Conservation (phyloP, 2,797 vertebrate genomes). For the Onychomys arenicola region DNA sequence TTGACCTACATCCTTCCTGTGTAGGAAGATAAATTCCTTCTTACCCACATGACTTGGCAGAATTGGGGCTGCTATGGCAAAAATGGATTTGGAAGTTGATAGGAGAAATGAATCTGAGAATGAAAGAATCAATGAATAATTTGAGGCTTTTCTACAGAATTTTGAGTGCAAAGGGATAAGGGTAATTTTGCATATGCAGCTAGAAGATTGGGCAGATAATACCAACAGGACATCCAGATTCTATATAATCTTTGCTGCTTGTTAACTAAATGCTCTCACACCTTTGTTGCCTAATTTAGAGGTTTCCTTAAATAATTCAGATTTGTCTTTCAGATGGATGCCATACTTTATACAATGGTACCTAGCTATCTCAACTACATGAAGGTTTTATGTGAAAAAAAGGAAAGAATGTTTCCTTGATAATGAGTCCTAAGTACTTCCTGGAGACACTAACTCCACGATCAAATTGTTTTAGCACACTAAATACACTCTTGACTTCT, state of each 20-base stretch:
- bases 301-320: slow-evolving; percentile 34
- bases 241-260: background rate
- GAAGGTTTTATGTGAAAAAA: background rate
- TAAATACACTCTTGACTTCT: background rate
- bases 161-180: slow-evolving; percentile 18
- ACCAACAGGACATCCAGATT: background rate
- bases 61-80: background rate
- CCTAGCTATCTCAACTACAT: background rate
- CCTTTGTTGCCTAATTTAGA: slow-evolving; percentile 5
- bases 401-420: background rate
- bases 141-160: slow-evolving; percentile 28
- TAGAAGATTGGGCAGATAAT: background rate
- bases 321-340: slow-evolving; percentile 38
- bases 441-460: background rate
- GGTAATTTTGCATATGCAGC: background rate
- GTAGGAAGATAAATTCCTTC: background rate
- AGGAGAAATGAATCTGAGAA: background rate
- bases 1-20: background rate
- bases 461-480: background rate
- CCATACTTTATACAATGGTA: background rate
- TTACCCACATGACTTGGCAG: background rate
- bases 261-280: background rate
- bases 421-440: slow-evolving; percentile 26
- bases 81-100: slow-evolving; percentile 10
- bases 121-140: background rate